Evolutionary conservation across 2,888 invertebrate species (phyloP).

Genomic region (Zonitis immaculata): DNA sequence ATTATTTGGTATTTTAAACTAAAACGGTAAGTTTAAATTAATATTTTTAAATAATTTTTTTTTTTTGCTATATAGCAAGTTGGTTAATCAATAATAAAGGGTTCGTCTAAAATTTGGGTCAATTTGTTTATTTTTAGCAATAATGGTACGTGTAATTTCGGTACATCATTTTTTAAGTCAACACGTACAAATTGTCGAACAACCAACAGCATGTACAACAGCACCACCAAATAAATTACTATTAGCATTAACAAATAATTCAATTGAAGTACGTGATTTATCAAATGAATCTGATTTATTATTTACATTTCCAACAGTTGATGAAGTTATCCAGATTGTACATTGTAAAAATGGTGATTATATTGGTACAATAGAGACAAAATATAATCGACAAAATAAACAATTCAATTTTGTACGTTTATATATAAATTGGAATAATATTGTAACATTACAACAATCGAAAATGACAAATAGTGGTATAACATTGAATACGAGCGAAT

Average conservation of each 20-base stretch:
- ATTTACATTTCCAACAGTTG: slow-evolving; percentile 69
- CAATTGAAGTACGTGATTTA: slow-evolving; percentile 58
- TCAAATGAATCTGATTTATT: slow-evolving; percentile 47
- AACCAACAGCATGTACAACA: slow-evolving; percentile 61
- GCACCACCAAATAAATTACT: slow-evolving; percentile 57
- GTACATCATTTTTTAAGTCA: slow-evolving; percentile 66
- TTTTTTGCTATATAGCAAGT: not conserved
- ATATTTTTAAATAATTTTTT: not conserved
- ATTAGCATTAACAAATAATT: slow-evolving; percentile 57
- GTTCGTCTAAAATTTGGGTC: not conserved
- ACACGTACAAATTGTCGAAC: slow-evolving; percentile 60
- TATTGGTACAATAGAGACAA: slow-evolving; percentile 61
- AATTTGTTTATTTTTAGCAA: not conserved
- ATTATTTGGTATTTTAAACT: too few species aligned
- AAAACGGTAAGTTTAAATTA: not conserved
- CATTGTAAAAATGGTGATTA: slow-evolving; percentile 67
- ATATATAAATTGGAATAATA: slow-evolving; percentile 69
- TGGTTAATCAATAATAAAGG: not conserved
- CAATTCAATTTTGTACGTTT: slow-evolving; percentile 59
- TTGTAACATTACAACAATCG: slow-evolving; percentile 48
- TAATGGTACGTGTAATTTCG: slow-evolving; percentile 65
- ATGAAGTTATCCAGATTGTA: slow-evolving; percentile 61
- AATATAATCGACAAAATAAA: slow-evolving; percentile 49
- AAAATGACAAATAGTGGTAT: slow-evolving; percentile 48
- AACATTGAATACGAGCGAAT: slow-evolving; percentile 45